Percentiles rank a stretch among this genome's conserved stretches.
Conservation (phyloP, 37 sponge, comb jelly and placozoan genomes). For the Hexactinellida sp. region DNA sequence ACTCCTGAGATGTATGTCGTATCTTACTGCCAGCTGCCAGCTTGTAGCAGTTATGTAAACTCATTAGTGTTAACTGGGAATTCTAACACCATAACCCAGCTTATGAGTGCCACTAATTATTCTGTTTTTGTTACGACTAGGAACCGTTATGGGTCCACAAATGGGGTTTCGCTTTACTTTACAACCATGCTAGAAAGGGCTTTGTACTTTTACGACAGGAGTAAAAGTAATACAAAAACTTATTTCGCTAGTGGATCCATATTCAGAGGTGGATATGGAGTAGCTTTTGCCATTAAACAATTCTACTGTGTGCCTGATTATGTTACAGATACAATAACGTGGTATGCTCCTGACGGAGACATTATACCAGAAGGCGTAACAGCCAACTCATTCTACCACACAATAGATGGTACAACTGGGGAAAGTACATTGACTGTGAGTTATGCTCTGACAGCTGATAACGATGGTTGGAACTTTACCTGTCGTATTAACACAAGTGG, state of each 20-base stretch:
- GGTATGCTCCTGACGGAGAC: slow-evolving; percentile 1
- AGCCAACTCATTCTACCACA: neutral
- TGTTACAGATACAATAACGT: neutral
- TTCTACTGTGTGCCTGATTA: neutral
- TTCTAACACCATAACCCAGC: neutral
- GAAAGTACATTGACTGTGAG: neutral
- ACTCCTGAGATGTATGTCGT: slow-evolving; percentile 6
- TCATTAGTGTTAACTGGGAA: neutral
- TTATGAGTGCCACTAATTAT: neutral
- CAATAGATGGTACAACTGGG: neutral
- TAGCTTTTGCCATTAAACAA: neutral
- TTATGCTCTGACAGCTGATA: neutral
- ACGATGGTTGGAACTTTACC: neutral
- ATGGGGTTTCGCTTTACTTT: neutral
- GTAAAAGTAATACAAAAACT: neutral
- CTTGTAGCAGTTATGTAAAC: neutral
- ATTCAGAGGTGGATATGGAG: neutral
- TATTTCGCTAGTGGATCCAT: slow-evolving; percentile 12
- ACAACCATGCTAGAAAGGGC: neutral
- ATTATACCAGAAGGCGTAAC: neutral
- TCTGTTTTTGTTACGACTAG: neutral
- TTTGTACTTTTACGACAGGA: neutral
- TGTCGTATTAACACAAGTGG: neutral
- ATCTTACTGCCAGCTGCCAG: neutral
- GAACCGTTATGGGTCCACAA: neutral